Evolutionary conservation across 2,113 vertebrate species (phyloP).

Genomic region (Chionis minor): DNA sequence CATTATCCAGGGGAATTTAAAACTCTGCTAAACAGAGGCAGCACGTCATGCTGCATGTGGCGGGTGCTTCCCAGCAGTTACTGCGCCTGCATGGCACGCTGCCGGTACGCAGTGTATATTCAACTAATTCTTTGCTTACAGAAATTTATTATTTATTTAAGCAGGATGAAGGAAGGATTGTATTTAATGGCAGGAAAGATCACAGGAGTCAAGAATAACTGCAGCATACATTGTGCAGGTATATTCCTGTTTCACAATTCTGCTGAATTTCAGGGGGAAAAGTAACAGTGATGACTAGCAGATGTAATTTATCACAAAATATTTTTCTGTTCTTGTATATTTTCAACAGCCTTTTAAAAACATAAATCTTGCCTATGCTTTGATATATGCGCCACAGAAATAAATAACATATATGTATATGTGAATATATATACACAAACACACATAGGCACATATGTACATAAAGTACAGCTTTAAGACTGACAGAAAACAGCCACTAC

Average conservation of each 20-base stretch:
- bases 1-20: background rate
- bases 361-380: background rate
- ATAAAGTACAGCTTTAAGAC: background rate
- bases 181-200: background rate
- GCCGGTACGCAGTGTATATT: fast-evolving
- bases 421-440: background rate
- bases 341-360: background rate
- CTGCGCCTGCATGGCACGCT: background rate
- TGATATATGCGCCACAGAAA: background rate
- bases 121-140: background rate
- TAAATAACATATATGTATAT: background rate
- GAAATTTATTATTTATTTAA: background rate
- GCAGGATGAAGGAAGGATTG: background rate
- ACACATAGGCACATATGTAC: background rate
- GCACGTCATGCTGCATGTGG: background rate
- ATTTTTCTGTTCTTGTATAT: background rate
- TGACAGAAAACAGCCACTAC: background rate
- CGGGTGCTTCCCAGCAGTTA: background rate
- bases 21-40: background rate
- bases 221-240: background rate
- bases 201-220: background rate
- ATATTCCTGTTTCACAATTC: background rate
- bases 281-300: background rate
- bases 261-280: background rate
- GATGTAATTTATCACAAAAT: background rate